Base-by-base conservation (phyloP, 35 echinoderm and acorn worm genomes). In the Apostichopus californicus region DNA sequence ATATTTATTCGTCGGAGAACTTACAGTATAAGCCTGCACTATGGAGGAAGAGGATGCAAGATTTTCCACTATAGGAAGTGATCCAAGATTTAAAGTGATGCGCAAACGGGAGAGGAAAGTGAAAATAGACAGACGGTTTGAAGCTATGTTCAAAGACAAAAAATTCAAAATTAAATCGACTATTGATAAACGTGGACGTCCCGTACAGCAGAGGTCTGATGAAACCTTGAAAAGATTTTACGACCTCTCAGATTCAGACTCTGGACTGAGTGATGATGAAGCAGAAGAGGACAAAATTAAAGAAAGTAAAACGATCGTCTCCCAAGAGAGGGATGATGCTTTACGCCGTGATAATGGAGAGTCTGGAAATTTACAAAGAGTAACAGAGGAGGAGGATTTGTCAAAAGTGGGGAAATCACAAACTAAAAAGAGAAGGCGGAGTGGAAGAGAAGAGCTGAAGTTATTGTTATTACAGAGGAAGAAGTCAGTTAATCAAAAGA, bases 161-260 rank as follows among this genome's bases (percentile, higher is more conserved):
- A 84, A 89, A 11, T 99, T 99, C 92, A 99, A 99, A 66, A 58
- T 96, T 4, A 99, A 99, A 75, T 99, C 96, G 59, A 78, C 91
- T 11, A 93, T 99, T 60, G 97, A 99, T 87, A 99, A 99, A 90
- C 80, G 97, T 93, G 97, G 97, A 7, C 91, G 97, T 22, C 97
- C 95, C 9, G 77, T 96, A 18, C 94, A 93, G 18, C 91, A 93
- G 71, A 93, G 93, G 26, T 87, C 97, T 9, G 70, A 90, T 54
- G 95, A 99, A 85, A 94, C 92, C 58, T 65, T 96, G 81, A 91
- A 92, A 77, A 94, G 80, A 77, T 96, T 99, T 92, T 99, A 98
- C 91, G 97, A 98, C 65, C 63, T 98, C 15, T 95, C 93, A 63
- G 93, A 95, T 64, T 94, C 93, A 18, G 92, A 94, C 11, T 87